Percentiles rank a stretch among this genome's conserved stretches.
Conservation (phyloP, 1,140 invertebrate genomes). For the Arctopsyche grandis region DNA sequence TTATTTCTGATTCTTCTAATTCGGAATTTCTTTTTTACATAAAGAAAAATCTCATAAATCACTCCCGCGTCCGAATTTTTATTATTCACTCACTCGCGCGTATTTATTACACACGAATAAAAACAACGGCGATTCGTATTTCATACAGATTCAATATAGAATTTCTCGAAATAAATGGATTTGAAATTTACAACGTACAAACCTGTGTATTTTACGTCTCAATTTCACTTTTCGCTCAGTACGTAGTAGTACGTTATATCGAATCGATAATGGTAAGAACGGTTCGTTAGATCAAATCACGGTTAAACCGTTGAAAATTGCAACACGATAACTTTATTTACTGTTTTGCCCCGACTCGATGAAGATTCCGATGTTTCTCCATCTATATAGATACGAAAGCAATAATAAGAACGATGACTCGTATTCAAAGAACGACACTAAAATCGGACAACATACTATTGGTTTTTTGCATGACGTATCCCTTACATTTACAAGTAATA, state of each 20-base stretch:
- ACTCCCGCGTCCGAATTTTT: background rate
- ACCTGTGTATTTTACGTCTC: background rate
- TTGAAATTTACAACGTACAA: too few relatives aligned
- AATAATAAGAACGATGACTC: too few relatives aligned
- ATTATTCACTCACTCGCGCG: too few relatives aligned
- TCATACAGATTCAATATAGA: too few relatives aligned
- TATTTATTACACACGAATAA: too few relatives aligned
- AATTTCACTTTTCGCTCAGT: background rate
- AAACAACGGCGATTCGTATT: too few relatives aligned
- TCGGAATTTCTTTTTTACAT: constrained; percentile 6
- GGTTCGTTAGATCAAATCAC: constrained; percentile 41
- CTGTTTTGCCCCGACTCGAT: background rate
- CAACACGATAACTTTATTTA: constrained; percentile 38
- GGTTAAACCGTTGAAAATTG: constrained; percentile 34
- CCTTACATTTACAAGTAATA: too few relatives aligned
- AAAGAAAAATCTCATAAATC: background rate
- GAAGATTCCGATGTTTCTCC: constrained; percentile 1
- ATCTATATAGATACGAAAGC: background rate
- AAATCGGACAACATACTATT: too few relatives aligned
- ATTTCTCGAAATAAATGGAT: too few relatives aligned
- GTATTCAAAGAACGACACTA: too few relatives aligned
- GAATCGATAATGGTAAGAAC: background rate
- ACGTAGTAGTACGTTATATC: background rate
- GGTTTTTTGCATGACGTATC: too few relatives aligned
- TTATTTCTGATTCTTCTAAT: constrained; percentile 27